Conservation (phyloP, 2,113 vertebrate species). For the Apistogramma diplotaenia region DNA sequence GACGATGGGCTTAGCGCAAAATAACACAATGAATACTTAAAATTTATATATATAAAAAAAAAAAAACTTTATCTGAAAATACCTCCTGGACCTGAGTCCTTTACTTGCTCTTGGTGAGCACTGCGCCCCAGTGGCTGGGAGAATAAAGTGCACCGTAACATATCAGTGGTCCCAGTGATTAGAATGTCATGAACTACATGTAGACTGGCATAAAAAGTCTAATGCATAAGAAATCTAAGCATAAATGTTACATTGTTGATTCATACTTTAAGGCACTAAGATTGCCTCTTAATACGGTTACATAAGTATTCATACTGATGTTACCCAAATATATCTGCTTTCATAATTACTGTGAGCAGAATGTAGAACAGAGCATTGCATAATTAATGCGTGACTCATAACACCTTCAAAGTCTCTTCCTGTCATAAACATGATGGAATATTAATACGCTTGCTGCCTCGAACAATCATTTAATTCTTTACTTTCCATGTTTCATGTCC, state of each 20-base stretch:
- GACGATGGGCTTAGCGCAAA: background rate
- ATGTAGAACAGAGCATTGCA: constrained; percentile 24
- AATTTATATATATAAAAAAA: background rate
- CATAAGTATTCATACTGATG: background rate
- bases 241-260: background rate
- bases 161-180: background rate
- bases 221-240: background rate
- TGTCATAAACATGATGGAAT: constrained; percentile 9
- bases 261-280: background rate
- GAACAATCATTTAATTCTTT: background rate
- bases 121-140: constrained; percentile 56
- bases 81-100: accelerated
- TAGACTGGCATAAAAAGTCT: background rate
- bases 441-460: constrained; percentile 23
- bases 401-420: background rate
- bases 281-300: background rate
- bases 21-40: constrained; percentile 18
- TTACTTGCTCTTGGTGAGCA: constrained; percentile 28
- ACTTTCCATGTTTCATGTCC: background rate
- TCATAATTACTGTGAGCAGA: constrained; percentile 20
- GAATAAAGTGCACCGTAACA: constrained; percentile 4
- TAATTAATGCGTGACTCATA: constrained; percentile 6
- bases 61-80: accelerated
- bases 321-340: background rate
- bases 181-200: background rate